Conservation (phyloP, 2,797 vertebrate species). For the Rousettus madagascariensis region DNA sequence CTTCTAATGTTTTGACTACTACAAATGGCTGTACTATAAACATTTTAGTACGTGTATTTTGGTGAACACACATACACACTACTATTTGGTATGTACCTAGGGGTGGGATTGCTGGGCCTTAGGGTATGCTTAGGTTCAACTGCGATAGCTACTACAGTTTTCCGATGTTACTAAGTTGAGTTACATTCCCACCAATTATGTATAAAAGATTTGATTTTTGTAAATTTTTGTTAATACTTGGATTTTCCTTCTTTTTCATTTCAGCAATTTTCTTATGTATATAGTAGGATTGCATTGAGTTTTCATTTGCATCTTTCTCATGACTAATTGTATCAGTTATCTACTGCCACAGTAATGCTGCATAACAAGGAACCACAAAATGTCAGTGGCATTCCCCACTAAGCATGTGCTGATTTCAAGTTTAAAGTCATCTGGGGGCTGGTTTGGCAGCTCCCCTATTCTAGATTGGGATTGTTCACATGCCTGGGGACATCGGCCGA, state of each 20-base stretch:
- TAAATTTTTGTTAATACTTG: not conserved
- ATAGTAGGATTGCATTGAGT: not conserved
- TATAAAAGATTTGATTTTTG: not conserved
- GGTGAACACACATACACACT: not conserved
- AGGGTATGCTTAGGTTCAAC: not conserved
- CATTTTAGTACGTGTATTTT: not conserved
- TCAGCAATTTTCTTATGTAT: not conserved
- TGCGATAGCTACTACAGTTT: not conserved
- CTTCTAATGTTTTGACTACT: not conserved
- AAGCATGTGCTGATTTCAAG: not conserved
- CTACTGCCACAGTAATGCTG: not conserved
- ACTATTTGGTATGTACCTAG: not conserved
- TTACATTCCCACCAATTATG: not conserved
- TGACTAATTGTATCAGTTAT: not conserved
- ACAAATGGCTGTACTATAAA: not conserved
- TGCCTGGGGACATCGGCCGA: not conserved
- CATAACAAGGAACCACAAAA: slow-evolving; percentile 24
- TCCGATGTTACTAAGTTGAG: not conserved
- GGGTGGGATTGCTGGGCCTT: not conserved
- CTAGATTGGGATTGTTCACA: not conserved
- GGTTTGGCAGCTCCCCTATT: not conserved
- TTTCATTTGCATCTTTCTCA: not conserved
- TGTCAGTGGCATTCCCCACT: not conserved
- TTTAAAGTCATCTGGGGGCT: not conserved
- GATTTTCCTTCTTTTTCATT: not conserved